These are phyloP conservation scores for Blastomussa wellsi DNA, from an alignment of 92 coral and sea anemone genomes.

Conservation along the genomic window DNA sequence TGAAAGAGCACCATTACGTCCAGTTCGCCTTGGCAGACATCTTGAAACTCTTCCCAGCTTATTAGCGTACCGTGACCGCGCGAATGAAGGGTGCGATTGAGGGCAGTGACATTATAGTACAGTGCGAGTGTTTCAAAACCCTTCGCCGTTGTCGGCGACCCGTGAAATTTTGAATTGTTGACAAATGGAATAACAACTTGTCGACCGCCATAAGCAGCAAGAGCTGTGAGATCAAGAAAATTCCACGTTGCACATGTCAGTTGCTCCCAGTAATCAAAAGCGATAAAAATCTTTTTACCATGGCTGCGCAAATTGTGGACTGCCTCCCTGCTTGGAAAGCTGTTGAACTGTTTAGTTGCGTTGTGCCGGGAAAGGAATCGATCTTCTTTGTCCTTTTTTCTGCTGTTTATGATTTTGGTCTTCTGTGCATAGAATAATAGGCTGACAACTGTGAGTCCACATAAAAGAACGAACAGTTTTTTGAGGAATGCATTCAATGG, in stretches of 20 bases:
- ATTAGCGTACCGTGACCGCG: slow-evolving; percentile 75
- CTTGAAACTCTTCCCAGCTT: slow-evolving; percentile 72
- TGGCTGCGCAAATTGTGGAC: too few species aligned
- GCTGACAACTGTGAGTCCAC: not conserved
- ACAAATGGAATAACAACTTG: slow-evolving; percentile 90
- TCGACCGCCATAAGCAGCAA: slow-evolving; percentile 75
- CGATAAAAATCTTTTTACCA: slow-evolving; percentile 71
- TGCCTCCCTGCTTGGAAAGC: not conserved
- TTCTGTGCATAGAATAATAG: not conserved
- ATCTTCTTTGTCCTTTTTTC: not conserved
- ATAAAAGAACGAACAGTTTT: not conserved
- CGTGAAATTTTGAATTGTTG: slow-evolving; percentile 58
- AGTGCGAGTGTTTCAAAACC: slow-evolving; percentile 63
- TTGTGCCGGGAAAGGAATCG: not conserved
- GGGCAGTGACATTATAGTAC: slow-evolving; percentile 61
- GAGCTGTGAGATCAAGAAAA: slow-evolving; percentile 78
- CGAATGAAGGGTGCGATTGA: slow-evolving; percentile 58
- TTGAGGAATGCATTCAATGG: not conserved
- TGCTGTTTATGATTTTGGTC: not conserved
- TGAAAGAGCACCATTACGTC: slow-evolving; percentile 79
- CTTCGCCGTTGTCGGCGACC: slow-evolving; percentile 23
- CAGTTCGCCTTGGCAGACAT: slow-evolving; percentile 67
- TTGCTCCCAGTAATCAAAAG: slow-evolving; percentile 90
- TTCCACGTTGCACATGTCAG: slow-evolving; percentile 83
- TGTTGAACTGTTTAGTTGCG: not conserved